A percentile compares a stretch with the other conserved stretches of the same genome.
phyloP scores from a whole-genome alignment of 2,113 vertebrate genomes.

The Indicator indicator region DNA sequence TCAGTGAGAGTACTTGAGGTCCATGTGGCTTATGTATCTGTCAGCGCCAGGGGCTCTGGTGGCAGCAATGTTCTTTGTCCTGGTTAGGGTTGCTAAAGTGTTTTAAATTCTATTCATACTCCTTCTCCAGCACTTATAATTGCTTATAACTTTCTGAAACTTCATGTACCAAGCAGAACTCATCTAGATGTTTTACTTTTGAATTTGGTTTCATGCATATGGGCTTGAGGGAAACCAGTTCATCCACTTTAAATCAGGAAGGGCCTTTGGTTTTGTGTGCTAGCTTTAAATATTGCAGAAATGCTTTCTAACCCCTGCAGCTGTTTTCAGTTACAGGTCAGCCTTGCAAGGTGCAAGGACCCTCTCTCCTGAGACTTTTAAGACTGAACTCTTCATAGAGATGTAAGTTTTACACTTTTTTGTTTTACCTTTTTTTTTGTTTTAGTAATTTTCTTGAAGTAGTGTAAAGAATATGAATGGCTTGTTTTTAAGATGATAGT shows the following conservation, averaged over 20 bases:
- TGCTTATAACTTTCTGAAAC: conserved; percentile 12
- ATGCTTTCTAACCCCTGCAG: not conserved
- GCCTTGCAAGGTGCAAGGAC: not conserved
- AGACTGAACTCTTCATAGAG: not conserved
- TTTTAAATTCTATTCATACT: conserved; percentile 25
- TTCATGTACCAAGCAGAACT: not conserved
- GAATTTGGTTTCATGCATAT: not conserved
- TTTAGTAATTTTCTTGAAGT: not conserved
- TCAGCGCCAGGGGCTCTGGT: not conserved
- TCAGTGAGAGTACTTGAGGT: not conserved
- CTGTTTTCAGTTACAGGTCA: not conserved
- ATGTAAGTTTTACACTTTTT: not conserved
- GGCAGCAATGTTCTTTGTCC: not conserved
- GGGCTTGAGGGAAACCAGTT: not conserved
- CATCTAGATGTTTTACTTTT: conserved; percentile 15
- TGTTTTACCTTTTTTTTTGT: not conserved
- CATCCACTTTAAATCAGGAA: conserved; percentile 13
- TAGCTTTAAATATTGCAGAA: conserved; percentile 7
- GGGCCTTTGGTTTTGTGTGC: not conserved
- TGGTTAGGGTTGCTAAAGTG: not conserved
- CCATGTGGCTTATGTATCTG: not conserved
- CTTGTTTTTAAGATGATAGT: not conserved
- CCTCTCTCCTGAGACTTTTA: not conserved
- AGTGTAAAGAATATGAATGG: not conserved
- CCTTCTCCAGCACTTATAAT: not conserved